Conservation (phyloP, 2,113 vertebrate species). For the Chaetura pelagica region DNA sequence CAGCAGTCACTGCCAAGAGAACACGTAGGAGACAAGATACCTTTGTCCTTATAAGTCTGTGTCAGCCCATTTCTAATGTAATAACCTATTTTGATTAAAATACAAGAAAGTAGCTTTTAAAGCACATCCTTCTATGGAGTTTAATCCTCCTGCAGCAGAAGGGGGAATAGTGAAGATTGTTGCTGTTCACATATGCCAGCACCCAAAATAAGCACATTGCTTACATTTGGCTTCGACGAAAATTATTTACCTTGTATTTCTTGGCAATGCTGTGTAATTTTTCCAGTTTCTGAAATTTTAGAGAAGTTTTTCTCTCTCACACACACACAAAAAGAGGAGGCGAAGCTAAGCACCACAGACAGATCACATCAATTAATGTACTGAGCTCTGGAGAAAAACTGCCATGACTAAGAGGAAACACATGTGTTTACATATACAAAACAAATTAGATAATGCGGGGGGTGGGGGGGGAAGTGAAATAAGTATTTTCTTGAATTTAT, state of each 20-base stretch:
- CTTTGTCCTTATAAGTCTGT: background rate
- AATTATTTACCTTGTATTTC: background rate
- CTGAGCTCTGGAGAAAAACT: background rate
- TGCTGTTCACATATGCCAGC: background rate
- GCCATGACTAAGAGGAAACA: background rate
- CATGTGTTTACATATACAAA: background rate
- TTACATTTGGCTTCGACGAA: background rate
- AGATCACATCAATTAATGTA: background rate
- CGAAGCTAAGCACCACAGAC: background rate
- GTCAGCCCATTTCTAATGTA: background rate
- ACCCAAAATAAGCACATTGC: background rate
- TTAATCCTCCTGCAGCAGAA: background rate
- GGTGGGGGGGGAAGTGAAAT: background rate
- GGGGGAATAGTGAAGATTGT: background rate
- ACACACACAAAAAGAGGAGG: too few species aligned
- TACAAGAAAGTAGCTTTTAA: background rate
- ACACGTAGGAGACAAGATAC: background rate
- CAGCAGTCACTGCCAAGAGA: background rate
- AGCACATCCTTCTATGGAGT: background rate
- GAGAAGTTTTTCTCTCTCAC: background rate
- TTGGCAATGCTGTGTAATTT: background rate
- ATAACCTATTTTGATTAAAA: slow-evolving; percentile 12
- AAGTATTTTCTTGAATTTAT: background rate
- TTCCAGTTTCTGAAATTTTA: background rate
- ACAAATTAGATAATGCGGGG: background rate